Evolutionary conservation across 2,797 vertebrate species (phyloP).

Genomic region (Epinephelus malabaricus): DNA sequence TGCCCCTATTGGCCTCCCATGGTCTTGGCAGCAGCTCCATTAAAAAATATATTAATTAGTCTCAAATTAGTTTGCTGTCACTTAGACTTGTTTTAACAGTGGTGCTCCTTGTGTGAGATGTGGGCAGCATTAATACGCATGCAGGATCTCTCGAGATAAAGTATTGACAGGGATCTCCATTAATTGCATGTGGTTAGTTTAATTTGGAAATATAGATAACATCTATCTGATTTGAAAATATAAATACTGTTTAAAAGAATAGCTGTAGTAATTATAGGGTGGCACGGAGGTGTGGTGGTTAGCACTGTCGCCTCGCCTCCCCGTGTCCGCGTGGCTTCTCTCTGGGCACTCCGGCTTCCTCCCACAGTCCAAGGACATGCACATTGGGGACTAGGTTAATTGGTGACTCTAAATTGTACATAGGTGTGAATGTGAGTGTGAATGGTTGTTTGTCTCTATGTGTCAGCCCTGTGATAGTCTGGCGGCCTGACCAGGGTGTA

Average conservation of each 20-base stretch:
- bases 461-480: too few relatives aligned
- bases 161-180: not conserved
- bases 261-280: not conserved
- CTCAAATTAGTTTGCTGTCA: constrained; percentile 28
- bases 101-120: constrained; percentile 13
- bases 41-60: constrained; percentile 26
- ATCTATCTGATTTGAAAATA: not conserved
- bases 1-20: not conserved
- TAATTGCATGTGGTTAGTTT: not conserved
- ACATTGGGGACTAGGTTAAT: too few relatives aligned
- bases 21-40: not conserved
- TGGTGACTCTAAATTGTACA: too few relatives aligned
- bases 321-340: too few relatives aligned
- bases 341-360: too few relatives aligned
- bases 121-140: constrained; percentile 10
- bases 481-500: too few relatives aligned
- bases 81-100: constrained; percentile 13
- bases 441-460: too few relatives aligned
- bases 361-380: too few relatives aligned
- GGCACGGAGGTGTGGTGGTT: too few relatives aligned
- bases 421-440: too few relatives aligned
- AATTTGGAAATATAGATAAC: not conserved
- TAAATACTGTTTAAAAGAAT: constrained; percentile 3
- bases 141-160: not conserved
- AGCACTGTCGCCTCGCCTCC: too few relatives aligned